Percentiles rank a stretch among this genome's conserved stretches.
Evolutionary conservation across 2,113 vertebrate genomes (phyloP).

Genomic region (Leucopternis melanops): DNA sequence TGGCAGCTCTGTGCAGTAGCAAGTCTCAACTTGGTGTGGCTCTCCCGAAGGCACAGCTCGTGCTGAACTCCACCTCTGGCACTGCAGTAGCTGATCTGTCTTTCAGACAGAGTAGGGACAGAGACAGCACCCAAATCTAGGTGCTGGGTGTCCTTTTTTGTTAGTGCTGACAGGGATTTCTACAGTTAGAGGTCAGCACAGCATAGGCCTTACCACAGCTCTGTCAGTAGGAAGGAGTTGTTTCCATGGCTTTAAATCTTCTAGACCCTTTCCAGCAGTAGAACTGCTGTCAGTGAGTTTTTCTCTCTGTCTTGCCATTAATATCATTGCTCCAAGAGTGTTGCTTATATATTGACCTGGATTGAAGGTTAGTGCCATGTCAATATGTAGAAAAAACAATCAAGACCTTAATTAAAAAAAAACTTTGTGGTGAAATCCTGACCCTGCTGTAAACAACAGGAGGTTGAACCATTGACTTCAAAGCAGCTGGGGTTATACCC

Average conservation of each 20-base stretch:
- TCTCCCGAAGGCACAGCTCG: neutral
- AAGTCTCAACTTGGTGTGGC: neutral
- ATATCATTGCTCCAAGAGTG: neutral
- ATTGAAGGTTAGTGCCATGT: neutral
- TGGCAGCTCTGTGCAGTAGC: accelerated
- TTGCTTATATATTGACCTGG: neutral
- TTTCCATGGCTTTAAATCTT: neutral
- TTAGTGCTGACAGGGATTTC: neutral
- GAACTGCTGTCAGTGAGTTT: neutral
- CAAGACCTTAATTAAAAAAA: neutral
- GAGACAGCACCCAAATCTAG: neutral
- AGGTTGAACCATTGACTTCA: neutral
- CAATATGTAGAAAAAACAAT: neutral
- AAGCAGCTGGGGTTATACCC: too few relatives aligned
- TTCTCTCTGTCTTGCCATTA: neutral
- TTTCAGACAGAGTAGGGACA: neutral
- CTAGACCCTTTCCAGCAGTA: neutral
- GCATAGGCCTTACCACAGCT: neutral
- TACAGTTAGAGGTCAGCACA: neutral
- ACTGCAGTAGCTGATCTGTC: neutral
- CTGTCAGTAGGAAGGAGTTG: neutral
- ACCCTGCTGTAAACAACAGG: neutral
- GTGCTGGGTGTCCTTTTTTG: neutral
- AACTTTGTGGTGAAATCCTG: neutral
- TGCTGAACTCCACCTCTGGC: neutral